These are phyloP conservation scores for Berghia stephanieae DNA, from an alignment of 1,140 invertebrate genomes.

Conservation along the genomic window DNA sequence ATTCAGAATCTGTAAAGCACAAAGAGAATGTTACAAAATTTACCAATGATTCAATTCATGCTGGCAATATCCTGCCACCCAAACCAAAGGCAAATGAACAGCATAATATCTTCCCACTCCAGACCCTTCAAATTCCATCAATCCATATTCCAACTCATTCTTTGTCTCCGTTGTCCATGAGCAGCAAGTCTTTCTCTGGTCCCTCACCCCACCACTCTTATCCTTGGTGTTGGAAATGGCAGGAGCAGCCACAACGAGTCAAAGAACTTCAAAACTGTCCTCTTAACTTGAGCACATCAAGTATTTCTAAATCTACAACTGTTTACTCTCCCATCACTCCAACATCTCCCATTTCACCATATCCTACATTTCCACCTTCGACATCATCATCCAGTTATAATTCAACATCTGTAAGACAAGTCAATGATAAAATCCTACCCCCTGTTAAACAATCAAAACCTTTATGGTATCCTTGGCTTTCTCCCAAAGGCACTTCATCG, in stretches of 20 bases:
- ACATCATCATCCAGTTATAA: background rate
- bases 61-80: no score
- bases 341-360: constrained; percentile 27
- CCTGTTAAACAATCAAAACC: constrained; percentile 19
- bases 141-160: no score
- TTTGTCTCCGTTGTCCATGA: background rate
- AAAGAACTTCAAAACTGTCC: background rate
- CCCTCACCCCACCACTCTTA: background rate
- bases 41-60: no score
- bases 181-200: background rate
- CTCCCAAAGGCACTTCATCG: no score
- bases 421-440: no score
- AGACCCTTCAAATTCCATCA: no score
- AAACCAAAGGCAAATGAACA: no score
- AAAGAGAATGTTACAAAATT: no score
- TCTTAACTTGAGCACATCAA: constrained; percentile 19
- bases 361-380: background rate
- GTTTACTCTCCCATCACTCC: constrained; percentile 24
- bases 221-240: constrained; percentile 11
- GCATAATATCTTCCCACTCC: no score
- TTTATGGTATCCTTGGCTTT: constrained; percentile 31
- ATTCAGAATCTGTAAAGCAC: no score
- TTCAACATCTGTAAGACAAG: background rate
- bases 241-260: background rate
- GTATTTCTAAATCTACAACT: background rate